Evolutionary conservation across 2,888 invertebrate species (phyloP).

Genomic region (Epistrophe grossulariae): DNA sequence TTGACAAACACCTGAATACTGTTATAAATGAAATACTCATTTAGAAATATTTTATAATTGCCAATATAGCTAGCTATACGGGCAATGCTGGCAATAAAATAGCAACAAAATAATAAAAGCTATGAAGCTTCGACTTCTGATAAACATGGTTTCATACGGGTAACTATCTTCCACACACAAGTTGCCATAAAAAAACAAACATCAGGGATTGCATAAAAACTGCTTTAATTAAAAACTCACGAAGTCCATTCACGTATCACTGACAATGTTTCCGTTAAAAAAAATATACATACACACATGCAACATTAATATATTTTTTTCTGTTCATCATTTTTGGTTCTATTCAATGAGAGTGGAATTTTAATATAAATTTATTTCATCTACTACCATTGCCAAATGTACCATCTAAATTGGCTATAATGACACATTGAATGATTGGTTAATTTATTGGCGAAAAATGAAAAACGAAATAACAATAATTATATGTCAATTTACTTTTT

Average conservation of each 20-base stretch:
- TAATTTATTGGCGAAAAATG: not conserved
- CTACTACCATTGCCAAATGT: conserved; percentile 3
- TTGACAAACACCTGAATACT: conserved; percentile 48
- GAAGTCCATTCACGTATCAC: conserved; percentile 69
- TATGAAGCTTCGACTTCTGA: conserved; percentile 51
- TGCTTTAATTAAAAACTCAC: conserved; percentile 66
- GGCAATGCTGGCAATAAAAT: conserved; percentile 13
- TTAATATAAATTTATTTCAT: conserved; percentile 12
- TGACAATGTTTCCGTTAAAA: conserved; percentile 74
- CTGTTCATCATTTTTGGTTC: conserved; percentile 23
- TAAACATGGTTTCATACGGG: conserved; percentile 46
- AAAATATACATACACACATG: conserved; percentile 3
- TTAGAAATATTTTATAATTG: conserved; percentile 21
- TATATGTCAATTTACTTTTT: not conserved
- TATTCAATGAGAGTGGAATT: conserved; percentile 51
- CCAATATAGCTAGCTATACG: conserved; percentile 7
- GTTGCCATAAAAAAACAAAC: conserved; percentile 36
- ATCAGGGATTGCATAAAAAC: conserved; percentile 56
- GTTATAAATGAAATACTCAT: conserved; percentile 35
- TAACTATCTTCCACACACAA: conserved; percentile 38
- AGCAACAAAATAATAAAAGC: conserved; percentile 39
- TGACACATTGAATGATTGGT: not conserved
- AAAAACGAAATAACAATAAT: not conserved
- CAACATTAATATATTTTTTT: conserved; percentile 11
- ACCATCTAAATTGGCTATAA: not conserved